These are phyloP conservation scores for Coregonus clupeaformis DNA, from an alignment of 2,113 vertebrate genomes.

Conservation along the genomic window DNA sequence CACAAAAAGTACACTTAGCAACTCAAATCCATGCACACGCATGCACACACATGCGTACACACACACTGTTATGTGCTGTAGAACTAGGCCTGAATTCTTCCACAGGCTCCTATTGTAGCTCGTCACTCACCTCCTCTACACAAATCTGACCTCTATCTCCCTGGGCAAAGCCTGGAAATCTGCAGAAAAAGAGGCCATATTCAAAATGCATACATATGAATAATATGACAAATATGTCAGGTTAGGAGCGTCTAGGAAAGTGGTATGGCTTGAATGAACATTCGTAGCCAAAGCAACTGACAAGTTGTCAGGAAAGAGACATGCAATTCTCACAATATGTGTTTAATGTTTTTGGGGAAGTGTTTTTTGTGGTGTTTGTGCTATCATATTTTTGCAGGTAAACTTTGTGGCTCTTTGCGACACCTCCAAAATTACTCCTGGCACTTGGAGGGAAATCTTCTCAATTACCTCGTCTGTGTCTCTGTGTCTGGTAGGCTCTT, in stretches of 20 bases:
- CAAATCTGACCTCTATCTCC: no score
- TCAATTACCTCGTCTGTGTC: constrained; percentile 74
- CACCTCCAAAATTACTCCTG: constrained; percentile 67
- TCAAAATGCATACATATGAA: constrained; percentile 24
- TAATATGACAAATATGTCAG: constrained; percentile 34
- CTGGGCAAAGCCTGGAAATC: no score
- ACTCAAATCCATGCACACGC: background rate
- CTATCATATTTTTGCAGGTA: constrained; percentile 45
- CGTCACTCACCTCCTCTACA: no score
- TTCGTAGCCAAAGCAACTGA: constrained; percentile 37
- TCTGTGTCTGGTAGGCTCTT: constrained; percentile 59
- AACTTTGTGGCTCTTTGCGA: constrained; percentile 57
- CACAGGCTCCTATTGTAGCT: no score
- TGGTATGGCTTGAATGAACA: constrained; percentile 40
- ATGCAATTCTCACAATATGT: constrained; percentile 54
- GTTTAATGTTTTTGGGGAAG: constrained; percentile 53
- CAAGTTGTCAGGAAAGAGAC: constrained; percentile 60
- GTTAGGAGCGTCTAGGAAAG: constrained; percentile 22
- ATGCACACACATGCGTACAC: background rate
- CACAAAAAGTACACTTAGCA: background rate
- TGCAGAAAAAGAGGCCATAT: no score
- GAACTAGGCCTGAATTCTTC: no score
- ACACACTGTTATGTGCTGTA: background rate
- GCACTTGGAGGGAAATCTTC: constrained; percentile 71
- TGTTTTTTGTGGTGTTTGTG: constrained; percentile 57